Evolutionary conservation across 2,797 vertebrate genomes (phyloP).

Genomic region (Apodemus agrarius): DNA sequence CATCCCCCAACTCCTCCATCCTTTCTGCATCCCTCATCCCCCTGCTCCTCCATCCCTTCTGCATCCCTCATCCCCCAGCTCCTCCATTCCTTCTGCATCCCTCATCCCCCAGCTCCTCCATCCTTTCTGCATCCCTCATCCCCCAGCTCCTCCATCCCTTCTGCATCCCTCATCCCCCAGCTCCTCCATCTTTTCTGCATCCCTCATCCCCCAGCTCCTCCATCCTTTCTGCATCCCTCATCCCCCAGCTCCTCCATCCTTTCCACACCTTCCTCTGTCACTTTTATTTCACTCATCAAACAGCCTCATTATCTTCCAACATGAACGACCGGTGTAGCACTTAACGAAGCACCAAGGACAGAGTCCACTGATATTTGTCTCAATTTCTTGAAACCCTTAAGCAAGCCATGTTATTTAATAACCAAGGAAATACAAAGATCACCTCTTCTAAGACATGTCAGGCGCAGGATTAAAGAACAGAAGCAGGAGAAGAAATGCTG

Average conservation of each 20-base stretch:
- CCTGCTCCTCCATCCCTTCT: no score
- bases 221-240: no score
- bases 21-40: no score
- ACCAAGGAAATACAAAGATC: conserved; percentile 75
- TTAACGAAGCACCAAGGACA: not conserved
- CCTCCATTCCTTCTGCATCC: no score
- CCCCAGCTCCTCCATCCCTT: not conserved
- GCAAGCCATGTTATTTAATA: conserved; percentile 82
- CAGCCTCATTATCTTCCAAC: not conserved
- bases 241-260: no score
- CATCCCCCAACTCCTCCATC: no score
- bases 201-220: no score
- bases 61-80: no score
- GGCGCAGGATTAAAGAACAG: not conserved
- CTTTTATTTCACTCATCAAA: not conserved
- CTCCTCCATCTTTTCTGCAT: not conserved
- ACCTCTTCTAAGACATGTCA: not conserved
- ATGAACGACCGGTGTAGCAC: not conserved
- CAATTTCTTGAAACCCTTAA: conserved; percentile 65
- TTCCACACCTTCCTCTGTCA: no score
- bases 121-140: no score
- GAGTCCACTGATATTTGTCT: conserved; percentile 25
- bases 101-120: no score
- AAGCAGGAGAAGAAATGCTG: not conserved
- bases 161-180: no score